Conservation (phyloP, 1,140 invertebrate genomes). For the Rhopalosiphum maidis region DNA sequence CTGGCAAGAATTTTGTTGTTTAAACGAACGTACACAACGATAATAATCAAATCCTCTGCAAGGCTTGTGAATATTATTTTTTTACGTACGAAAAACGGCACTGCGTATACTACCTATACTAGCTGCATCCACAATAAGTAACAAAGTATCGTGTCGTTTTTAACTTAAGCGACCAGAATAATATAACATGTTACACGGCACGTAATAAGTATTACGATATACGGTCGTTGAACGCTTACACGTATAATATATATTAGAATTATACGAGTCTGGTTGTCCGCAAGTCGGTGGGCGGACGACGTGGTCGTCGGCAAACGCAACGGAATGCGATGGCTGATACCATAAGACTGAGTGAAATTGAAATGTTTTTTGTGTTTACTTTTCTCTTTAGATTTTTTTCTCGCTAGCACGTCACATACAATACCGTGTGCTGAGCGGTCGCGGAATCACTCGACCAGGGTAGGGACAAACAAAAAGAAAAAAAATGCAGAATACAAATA, state of each 20-base stretch:
- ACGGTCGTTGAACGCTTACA: not conserved
- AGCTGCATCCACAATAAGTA: not conserved
- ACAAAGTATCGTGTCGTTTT: not conserved
- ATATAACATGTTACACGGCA: not conserved
- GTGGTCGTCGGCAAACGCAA: not conserved
- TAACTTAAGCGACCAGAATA: not conserved
- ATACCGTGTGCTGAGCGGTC: not conserved
- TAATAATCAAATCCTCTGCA: too few species aligned
- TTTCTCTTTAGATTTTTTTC: not conserved
- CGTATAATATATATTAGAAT: not conserved
- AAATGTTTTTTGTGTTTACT: slow-evolving; percentile 15
- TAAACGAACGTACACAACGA: too few species aligned
- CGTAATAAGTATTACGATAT: not conserved
- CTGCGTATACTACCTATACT: too few species aligned
- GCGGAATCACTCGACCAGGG: not conserved
- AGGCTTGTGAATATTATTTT: not conserved
- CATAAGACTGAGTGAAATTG: not conserved
- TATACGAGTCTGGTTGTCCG: not conserved
- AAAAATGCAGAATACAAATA: not conserved
- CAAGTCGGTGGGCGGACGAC: not conserved
- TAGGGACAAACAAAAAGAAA: not conserved
- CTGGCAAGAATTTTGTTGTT: not conserved
- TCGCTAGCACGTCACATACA: not conserved
- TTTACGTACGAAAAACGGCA: not conserved
- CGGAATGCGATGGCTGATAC: not conserved